These are phyloP conservation scores for Passer domesticus DNA, from an alignment of 2,113 vertebrate genomes.

Conservation along the genomic window DNA sequence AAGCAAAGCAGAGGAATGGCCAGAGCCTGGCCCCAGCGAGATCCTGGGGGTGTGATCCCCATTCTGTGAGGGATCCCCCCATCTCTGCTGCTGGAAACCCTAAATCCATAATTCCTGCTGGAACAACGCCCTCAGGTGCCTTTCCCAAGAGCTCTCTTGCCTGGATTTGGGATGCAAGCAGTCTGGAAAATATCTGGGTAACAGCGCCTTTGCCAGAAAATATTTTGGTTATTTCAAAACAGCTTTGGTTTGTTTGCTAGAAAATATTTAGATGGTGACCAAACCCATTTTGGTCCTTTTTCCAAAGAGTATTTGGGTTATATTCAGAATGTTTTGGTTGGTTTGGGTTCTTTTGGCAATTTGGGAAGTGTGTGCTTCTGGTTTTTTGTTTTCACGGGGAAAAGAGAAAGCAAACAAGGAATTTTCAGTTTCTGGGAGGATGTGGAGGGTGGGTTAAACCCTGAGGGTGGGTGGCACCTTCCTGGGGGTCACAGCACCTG, in stretches of 20 bases:
- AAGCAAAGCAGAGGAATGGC: background rate
- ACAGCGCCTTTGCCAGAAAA: background rate
- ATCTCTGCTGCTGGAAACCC: rapidly evolving
- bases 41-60: rapidly evolving
- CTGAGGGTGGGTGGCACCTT: background rate
- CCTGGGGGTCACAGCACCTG: background rate
- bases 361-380: background rate
- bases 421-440: background rate
- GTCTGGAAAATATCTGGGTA: background rate
- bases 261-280: background rate
- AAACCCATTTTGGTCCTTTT: background rate
- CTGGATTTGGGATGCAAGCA: rapidly evolving
- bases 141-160: background rate
- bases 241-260: background rate
- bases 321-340: background rate
- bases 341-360: background rate
- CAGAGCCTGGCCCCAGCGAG: background rate
- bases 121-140: rapidly evolving
- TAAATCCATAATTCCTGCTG: rapidly evolving
- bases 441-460: background rate
- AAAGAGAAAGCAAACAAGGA: background rate
- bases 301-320: background rate
- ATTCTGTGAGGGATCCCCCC: rapidly evolving
- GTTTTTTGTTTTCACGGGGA: background rate
- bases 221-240: background rate